Conservation (phyloP, 2,888 invertebrate genomes). For the Bimastos eiseni region DNA sequence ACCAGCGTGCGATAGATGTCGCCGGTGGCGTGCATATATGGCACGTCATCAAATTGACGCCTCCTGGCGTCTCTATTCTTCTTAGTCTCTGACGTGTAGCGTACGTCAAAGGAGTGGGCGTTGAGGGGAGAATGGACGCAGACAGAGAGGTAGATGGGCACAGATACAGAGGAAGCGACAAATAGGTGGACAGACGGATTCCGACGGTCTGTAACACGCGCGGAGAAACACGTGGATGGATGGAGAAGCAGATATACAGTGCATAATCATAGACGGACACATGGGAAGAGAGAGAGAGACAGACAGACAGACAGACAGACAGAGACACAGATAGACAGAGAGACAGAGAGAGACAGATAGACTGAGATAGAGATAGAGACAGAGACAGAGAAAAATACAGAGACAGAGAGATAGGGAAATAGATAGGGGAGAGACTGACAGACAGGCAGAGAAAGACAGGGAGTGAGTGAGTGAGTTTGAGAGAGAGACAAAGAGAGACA, state of each 20-base stretch:
- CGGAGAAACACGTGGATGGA: background rate
- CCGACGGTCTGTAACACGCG: background rate
- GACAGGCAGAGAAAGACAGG: too few relatives aligned
- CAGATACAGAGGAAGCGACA: background rate
- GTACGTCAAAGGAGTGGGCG: background rate
- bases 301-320: background rate
- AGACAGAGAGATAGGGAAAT: too few relatives aligned
- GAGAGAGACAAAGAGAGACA: too few relatives aligned
- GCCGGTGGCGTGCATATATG: background rate
- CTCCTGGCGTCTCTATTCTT: background rate
- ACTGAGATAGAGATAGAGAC: too few relatives aligned
- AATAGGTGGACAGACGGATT: background rate
- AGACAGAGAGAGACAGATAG: too few relatives aligned
- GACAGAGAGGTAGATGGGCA: background rate
- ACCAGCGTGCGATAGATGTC: background rate
- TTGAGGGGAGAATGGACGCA: background rate
- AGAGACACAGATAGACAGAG: too few relatives aligned
- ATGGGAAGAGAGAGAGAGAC: too few relatives aligned
- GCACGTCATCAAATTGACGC: constrained; percentile 6
- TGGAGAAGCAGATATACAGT: background rate
- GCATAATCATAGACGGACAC: too few relatives aligned
- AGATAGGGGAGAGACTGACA: too few relatives aligned
- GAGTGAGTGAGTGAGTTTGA: too few relatives aligned
- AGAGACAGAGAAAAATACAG: too few relatives aligned
- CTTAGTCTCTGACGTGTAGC: background rate